Conservation (phyloP, 2,113 vertebrate genomes). For the Cricetomys ansorgei region DNA sequence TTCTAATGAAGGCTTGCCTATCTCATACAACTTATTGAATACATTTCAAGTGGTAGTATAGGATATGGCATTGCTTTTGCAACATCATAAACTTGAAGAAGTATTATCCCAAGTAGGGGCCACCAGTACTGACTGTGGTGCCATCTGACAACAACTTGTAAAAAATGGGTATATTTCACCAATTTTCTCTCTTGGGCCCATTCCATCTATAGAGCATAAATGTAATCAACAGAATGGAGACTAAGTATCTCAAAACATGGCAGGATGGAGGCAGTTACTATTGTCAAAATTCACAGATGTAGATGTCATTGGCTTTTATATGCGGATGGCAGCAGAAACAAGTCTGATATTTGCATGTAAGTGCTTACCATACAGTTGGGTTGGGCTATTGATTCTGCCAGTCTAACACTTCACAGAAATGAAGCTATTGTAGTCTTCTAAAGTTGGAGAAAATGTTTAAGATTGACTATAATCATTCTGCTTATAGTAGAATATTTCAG, state of each 20-base stretch:
- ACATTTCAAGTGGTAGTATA: not conserved
- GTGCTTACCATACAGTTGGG: not conserved
- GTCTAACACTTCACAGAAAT: constrained; percentile 14
- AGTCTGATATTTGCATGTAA: not conserved
- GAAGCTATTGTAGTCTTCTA: not conserved
- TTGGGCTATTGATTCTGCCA: not conserved
- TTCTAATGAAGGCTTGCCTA: not conserved
- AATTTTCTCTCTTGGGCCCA: not conserved
- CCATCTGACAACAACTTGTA: not conserved
- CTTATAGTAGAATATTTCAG: not conserved
- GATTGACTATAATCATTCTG: not conserved
- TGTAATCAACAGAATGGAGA: constrained; percentile 43
- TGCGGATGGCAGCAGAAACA: not conserved
- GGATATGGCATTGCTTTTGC: not conserved
- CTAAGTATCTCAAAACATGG: too few species aligned
- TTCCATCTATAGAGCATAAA: not conserved
- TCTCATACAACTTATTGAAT: not conserved
- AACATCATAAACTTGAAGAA: not conserved
- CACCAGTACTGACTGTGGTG: not conserved
- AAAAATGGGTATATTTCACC: not conserved
- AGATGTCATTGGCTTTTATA: not conserved
- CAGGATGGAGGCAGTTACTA: too few species aligned
- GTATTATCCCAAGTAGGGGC: not conserved
- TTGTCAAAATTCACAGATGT: constrained; percentile 53
- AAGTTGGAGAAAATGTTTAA: not conserved